These are phyloP conservation scores for Atlantisia rogersi DNA, from an alignment of 2,113 vertebrate species.

Conservation along the genomic window DNA sequence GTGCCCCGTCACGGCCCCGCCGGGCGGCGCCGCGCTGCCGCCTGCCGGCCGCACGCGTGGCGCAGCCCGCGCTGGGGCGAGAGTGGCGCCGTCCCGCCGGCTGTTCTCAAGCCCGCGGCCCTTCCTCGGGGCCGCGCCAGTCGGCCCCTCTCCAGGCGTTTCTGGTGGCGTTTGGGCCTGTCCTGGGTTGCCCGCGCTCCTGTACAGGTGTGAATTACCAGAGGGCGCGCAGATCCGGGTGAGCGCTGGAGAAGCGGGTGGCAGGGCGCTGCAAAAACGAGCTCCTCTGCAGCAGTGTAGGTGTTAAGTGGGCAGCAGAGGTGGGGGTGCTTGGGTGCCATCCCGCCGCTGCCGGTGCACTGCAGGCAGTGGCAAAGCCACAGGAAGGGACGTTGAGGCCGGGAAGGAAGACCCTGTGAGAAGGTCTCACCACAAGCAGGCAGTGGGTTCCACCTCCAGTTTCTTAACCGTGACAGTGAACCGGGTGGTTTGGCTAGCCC, in stretches of 20 bases:
- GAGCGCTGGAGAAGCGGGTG: not conserved
- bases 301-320: rapidly evolving
- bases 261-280: rapidly evolving
- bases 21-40: not conserved
- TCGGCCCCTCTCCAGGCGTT: rapidly evolving
- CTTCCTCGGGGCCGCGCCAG: rapidly evolving
- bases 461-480: no score
- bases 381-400: not conserved
- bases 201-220: rapidly evolving
- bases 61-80: not conserved
- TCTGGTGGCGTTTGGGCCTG: no score
- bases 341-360: rapidly evolving
- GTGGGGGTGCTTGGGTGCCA: rapidly evolving
- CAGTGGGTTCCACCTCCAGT: not conserved
- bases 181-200: not conserved
- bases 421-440: not conserved
- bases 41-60: not conserved
- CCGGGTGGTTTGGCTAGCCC: not conserved
- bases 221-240: not conserved
- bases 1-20: not conserved
- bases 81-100: not conserved
- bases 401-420: no score
- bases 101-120: rapidly evolving
- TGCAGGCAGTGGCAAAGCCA: rapidly evolving
- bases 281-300: rapidly evolving